Conservation (phyloP, 2,888 invertebrate species). For the Nemotelus pantherinus region DNA sequence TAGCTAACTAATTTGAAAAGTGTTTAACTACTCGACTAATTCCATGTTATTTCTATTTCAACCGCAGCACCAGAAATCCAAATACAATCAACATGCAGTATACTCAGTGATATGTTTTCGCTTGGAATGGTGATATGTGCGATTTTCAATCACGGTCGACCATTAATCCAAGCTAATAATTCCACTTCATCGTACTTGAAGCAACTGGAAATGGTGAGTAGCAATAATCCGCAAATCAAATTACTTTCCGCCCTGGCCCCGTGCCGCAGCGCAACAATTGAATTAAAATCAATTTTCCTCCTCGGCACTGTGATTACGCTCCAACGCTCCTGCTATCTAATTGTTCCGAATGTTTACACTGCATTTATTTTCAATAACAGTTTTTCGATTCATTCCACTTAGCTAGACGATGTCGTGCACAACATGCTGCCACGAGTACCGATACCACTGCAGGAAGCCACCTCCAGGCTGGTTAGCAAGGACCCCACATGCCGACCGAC, state of each 20-base stretch:
- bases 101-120: conserved; percentile 95
- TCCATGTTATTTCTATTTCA: conserved; percentile 14
- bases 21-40: no score
- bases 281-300: not conserved
- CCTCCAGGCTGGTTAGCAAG: conserved; percentile 81
- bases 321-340: not conserved
- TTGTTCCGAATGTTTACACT: not conserved
- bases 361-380: no score
- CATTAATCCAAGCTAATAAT: conserved; percentile 90
- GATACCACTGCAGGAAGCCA: conserved; percentile 86
- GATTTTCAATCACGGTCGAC: conserved; percentile 89
- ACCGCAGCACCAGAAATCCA: conserved; percentile 91
- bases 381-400: conserved; percentile 49
- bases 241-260: conserved; percentile 37
- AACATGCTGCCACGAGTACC: conserved; percentile 83
- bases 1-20: no score
- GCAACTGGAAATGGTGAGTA: conserved; percentile 88
- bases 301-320: no score
- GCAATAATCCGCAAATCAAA: not conserved
- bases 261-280: not conserved
- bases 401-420: conserved; percentile 87
- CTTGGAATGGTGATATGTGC: conserved; percentile 94
- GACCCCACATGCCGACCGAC: conserved; percentile 90
- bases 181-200: conserved; percentile 88
- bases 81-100: conserved; percentile 80